phyloP scores from a whole-genome alignment of 2,888 invertebrate species.

The Celastrina argiolus region DNA sequence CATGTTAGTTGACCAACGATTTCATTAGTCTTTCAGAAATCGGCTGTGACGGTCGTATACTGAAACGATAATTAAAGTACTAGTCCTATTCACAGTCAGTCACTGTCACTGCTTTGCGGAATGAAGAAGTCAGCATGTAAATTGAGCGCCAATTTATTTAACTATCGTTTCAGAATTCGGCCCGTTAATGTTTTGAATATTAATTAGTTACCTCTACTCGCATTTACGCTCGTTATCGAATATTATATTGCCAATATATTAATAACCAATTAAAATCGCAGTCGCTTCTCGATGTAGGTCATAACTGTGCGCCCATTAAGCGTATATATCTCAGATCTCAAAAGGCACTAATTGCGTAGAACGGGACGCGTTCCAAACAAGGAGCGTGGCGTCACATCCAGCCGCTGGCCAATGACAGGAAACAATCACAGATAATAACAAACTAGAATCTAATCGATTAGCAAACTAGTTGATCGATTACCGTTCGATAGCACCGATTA shows the following conservation, averaged over 20 bases:
- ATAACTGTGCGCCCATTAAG: not conserved
- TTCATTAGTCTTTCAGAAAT: no score
- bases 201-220: not conserved
- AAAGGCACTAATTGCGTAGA: constrained; percentile 27
- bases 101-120: no score
- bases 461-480: constrained; percentile 9
- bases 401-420: constrained; percentile 29
- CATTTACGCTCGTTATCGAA: not conserved
- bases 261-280: not conserved
- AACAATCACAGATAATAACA: constrained; percentile 31
- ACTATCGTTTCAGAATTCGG: no score
- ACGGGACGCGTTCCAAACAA: constrained; percentile 32
- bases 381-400: constrained; percentile 23
- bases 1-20: no score
- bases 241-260: not conserved
- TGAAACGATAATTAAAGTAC: no score
- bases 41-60: no score
- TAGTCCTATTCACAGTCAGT: no score
- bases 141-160: no score
- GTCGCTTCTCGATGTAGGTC: not conserved
- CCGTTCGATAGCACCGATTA: not conserved
- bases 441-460: constrained; percentile 24
- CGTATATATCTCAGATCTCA: constrained; percentile 23
- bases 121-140: no score
- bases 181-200: no score